Conservation (phyloP, 2,888 invertebrate genomes). For the Drosophila mimica region DNA sequence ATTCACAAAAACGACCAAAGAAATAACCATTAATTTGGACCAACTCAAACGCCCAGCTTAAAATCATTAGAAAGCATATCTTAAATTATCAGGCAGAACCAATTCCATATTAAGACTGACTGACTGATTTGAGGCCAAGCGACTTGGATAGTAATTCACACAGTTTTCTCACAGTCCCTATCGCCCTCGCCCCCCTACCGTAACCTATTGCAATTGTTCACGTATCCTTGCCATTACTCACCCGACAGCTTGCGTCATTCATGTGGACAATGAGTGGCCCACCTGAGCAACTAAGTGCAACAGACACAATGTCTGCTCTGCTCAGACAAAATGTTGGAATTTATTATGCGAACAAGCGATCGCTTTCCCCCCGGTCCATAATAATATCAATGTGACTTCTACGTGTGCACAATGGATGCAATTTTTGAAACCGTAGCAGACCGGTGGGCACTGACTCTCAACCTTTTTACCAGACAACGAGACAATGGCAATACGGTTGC, state of each 20-base stretch:
- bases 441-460: constrained; percentile 54
- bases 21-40: constrained; percentile 42
- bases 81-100: constrained; percentile 31
- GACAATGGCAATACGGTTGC: constrained; percentile 80
- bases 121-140: constrained; percentile 7
- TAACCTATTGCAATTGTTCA: constrained; percentile 60
- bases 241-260: constrained; percentile 76
- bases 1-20: constrained; percentile 54
- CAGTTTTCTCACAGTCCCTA: constrained; percentile 64
- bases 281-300: constrained; percentile 57
- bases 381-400: constrained; percentile 69
- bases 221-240: constrained; percentile 76
- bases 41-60: constrained; percentile 19
- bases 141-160: constrained; percentile 6
- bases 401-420: constrained; percentile 64
- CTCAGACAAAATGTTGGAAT: constrained; percentile 52
- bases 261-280: constrained; percentile 70
- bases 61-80: constrained; percentile 9
- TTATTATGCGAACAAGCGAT: constrained; percentile 55
- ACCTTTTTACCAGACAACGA: constrained; percentile 36
- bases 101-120: constrained; percentile 33
- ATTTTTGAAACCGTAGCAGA: constrained; percentile 63
- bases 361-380: constrained; percentile 46
- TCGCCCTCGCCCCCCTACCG: not conserved
- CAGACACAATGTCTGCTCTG: constrained; percentile 71